These are phyloP conservation scores for Gallinago nigripennis DNA, from an alignment of 2,797 vertebrate genomes.

Conservation along the genomic window DNA sequence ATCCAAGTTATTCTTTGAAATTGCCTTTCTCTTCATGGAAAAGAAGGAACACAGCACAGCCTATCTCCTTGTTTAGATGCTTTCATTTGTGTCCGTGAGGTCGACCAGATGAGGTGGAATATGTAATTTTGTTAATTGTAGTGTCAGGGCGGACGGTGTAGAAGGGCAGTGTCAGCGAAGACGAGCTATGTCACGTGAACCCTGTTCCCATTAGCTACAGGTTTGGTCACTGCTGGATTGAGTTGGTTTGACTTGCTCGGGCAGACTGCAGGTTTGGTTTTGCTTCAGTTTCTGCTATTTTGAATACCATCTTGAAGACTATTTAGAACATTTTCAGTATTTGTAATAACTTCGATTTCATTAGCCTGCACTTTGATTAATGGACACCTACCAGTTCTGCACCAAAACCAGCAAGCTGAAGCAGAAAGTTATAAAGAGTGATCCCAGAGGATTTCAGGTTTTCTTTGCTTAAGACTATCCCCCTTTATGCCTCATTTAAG, in stretches of 20 bases:
- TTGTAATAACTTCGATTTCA: not conserved
- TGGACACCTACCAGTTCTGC: not conserved
- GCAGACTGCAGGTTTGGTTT: slow-evolving; percentile 10
- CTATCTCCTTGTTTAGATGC: not conserved
- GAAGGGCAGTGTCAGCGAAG: not conserved
- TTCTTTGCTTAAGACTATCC: not conserved
- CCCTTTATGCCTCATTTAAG: not conserved
- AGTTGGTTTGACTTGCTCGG: not conserved
- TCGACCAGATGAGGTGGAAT: not conserved
- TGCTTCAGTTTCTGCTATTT: not conserved
- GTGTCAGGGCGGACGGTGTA: not conserved
- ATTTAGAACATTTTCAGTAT: not conserved
- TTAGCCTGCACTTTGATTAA: not conserved
- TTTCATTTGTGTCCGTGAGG: not conserved
- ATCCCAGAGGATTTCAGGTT: not conserved
- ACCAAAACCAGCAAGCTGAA: not conserved
- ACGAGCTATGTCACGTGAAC: not conserved
- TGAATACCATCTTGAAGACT: not conserved
- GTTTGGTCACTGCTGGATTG: slow-evolving; percentile 4
- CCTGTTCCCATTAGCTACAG: not conserved
- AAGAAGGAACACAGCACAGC: not conserved
- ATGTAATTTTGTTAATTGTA: not conserved
- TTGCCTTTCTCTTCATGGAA: not conserved
- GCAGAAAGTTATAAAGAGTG: not conserved
- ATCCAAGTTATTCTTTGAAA: not conserved